Base-by-base conservation (phyloP, 1,140 invertebrate species). In the Ips typographus region DNA sequence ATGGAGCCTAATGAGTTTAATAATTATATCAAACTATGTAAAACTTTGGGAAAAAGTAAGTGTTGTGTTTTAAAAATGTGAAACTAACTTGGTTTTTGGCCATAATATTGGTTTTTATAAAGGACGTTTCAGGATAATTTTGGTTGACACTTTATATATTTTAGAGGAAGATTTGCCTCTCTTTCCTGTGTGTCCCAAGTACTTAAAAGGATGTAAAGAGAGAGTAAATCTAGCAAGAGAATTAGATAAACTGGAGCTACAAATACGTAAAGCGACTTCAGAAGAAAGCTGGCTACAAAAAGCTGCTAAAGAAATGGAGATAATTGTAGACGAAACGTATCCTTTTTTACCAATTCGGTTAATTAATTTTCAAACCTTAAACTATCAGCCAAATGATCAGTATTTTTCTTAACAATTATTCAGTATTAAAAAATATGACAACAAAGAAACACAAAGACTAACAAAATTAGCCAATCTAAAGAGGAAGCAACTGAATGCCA, bases 1-100 rank as follows among this genome's bases (percentile, higher is more conserved):
- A 91, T 98, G 81, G 94, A 96, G 74, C 93, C 95, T 0, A 84
- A 87, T 2, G 97, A 99, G 80, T 85, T 91, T 2, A 85, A 86
- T 49, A 85, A 86, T 58, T 99, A 98, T 76, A 82, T 87, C 0
- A 94, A 91, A 77, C 83, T 98, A 2, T 92, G 93, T 71, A 85
- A 86, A 70, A 94, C 92, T 0, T 83, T 98, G 1, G 89, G 90
- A 68, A 90, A 91, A 83, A 89, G 93, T 94, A 84, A 71, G 72
- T 44, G 49, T 67, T 56, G 38, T 64, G 44, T 55, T 55, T 55
- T 49, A 49, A 49, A 49, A 22, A 22, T 22, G 22, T 22, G 22
- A 22, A 22, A 22, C 22, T 22, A 22, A 22, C 22, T 22, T 22
- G 22, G 22, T 22, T 22, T 22, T 22, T 22, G 22, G 22, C 22